Evolutionary conservation across 2,888 invertebrate species (phyloP).

Genomic region (Argyresthia albistria): DNA sequence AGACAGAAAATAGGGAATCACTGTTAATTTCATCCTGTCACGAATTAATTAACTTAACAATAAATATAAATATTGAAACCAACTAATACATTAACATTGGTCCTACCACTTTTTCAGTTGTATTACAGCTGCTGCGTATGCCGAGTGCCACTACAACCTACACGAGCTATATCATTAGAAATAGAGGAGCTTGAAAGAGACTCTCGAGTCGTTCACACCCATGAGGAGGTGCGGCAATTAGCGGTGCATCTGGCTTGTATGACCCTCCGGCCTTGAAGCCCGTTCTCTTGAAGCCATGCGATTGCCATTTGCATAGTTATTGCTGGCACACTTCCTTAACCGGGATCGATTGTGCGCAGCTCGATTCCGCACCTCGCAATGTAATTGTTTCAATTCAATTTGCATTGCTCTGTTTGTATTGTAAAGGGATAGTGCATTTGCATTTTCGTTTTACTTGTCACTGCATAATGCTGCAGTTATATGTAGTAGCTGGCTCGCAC

Average conservation of each 20-base stretch:
- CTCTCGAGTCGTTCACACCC: slow-evolving; percentile 12
- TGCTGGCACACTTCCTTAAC: slow-evolving; percentile 35
- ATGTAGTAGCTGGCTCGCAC: not conserved
- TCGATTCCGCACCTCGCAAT: slow-evolving; percentile 23
- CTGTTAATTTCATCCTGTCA: no score
- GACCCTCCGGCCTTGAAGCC: slow-evolving; percentile 47
- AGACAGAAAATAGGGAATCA: no score
- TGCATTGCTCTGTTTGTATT: slow-evolving; percentile 18
- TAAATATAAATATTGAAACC: no score
- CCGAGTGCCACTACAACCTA: slow-evolving; percentile 31
- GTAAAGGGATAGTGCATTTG: no score
- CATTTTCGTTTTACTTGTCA: no score
- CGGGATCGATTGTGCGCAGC: slow-evolving; percentile 24
- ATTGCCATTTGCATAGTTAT: slow-evolving; percentile 48
- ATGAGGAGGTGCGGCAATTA: slow-evolving; percentile 58
- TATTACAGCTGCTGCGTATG: slow-evolving; percentile 15
- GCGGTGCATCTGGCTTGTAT: slow-evolving; percentile 61
- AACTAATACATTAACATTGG: no score
- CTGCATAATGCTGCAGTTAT: no score
- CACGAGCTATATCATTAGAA: slow-evolving; percentile 19
- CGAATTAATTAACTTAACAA: no score
- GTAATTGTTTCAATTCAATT: slow-evolving; percentile 23
- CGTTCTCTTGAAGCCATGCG: not conserved
- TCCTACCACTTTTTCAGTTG: no score
- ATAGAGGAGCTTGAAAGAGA: not conserved